A percentile compares a stretch with the other conserved stretches of the same genome.
phyloP scores from a whole-genome alignment of 1,140 invertebrate species.

The Drosophila persimilis region DNA sequence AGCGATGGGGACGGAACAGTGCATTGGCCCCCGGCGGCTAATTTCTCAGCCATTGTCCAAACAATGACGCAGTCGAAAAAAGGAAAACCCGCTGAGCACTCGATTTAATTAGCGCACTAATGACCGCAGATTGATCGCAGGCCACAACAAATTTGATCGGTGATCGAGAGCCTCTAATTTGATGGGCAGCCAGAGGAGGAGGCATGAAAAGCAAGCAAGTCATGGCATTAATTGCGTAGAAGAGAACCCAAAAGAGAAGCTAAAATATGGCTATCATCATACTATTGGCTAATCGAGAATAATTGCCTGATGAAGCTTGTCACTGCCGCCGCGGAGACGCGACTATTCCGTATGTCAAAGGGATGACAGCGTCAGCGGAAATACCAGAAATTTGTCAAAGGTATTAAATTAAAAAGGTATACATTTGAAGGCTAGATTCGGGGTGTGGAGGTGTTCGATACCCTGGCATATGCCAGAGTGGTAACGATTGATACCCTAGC shows the following conservation, averaged over 20 bases:
- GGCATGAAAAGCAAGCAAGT: conserved; percentile 57
- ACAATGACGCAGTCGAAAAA: conserved; percentile 65
- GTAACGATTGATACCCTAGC: no score
- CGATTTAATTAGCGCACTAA: conserved; percentile 76
- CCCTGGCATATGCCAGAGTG: no score
- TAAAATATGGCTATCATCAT: conserved; percentile 54
- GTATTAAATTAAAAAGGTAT: conserved; percentile 46
- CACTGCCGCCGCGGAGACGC: no score
- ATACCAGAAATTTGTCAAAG: conserved; percentile 62
- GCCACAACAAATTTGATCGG: conserved; percentile 29
- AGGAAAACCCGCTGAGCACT: conserved; percentile 48
- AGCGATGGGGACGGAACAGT: conserved; percentile 4
- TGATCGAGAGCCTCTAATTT: conserved; percentile 52
- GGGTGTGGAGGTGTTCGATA: no score
- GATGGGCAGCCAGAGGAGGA: conserved; percentile 15
- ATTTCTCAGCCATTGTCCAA: conserved; percentile 74
- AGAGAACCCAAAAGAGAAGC: conserved; percentile 21
- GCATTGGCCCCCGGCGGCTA: conserved; percentile 52
- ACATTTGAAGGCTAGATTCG: background rate
- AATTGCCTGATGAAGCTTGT: conserved; percentile 59
- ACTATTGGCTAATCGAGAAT: conserved; percentile 73
- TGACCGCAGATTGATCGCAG: conserved; percentile 36
- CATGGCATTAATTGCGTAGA: conserved; percentile 71
- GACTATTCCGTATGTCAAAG: background rate
- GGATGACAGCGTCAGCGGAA: background rate